Evolutionary conservation across 1,140 invertebrate genomes (phyloP).

Genomic region (Nephila pilipes): DNA sequence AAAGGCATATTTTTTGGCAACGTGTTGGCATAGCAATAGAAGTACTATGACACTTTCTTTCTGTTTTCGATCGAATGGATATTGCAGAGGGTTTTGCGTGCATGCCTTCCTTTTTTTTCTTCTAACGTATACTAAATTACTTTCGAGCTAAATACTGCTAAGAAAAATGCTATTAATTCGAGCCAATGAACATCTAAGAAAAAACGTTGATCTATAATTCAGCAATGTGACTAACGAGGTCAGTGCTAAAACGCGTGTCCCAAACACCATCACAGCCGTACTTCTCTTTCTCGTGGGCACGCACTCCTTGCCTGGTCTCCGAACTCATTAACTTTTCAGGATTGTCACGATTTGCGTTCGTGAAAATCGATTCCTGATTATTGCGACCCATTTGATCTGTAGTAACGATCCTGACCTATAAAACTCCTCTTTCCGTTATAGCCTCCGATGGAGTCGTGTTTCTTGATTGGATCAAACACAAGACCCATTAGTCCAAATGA

Average conservation of each 20-base stretch:
- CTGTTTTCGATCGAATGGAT: too few species aligned
- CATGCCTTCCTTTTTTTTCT: neutral
- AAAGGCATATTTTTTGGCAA: too few species aligned
- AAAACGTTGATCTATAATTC: slow-evolving; percentile 16
- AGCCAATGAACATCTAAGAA: neutral
- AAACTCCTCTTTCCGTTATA: neutral
- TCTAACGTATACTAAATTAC: neutral
- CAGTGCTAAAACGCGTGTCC: neutral
- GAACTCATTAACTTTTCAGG: neutral
- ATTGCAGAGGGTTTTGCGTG: too few species aligned
- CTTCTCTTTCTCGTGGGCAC: neutral
- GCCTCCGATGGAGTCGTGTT: too few species aligned
- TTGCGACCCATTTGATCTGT: neutral
- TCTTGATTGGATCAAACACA: neutral
- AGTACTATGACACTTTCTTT: too few species aligned
- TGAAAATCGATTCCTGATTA: neutral
- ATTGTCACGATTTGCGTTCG: neutral
- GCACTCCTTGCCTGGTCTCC: neutral
- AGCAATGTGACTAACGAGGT: neutral
- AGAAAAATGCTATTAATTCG: neutral
- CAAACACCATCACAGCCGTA: too few species aligned
- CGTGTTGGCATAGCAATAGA: too few species aligned
- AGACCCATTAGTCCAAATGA: neutral
- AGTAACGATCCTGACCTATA: slow-evolving; percentile 24
- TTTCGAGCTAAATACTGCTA: neutral